Percentiles rank a stretch among this genome's conserved stretches.
Evolutionary conservation across 1,140 invertebrate genomes (phyloP).

Genomic region (Yoshiicerus persimilis): DNA sequence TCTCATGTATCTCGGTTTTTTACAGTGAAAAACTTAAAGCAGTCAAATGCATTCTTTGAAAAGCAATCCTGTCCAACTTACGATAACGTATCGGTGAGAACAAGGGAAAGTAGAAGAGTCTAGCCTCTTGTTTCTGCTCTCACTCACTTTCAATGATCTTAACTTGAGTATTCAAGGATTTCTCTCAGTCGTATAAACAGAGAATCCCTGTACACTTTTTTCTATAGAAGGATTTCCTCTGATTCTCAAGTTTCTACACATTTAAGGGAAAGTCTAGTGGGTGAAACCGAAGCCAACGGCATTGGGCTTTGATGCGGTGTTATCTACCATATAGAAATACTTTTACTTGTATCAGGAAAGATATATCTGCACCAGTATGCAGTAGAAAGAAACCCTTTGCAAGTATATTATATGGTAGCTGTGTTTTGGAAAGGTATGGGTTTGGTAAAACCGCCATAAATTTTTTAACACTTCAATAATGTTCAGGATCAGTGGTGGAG

Average conservation of each 20-base stretch:
- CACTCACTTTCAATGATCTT: background rate
- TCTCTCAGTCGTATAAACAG: background rate
- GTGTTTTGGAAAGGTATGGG: slow-evolving; percentile 5
- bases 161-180: background rate
- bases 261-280: background rate
- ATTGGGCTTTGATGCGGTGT: background rate
- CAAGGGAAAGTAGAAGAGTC: background rate
- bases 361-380: too few species aligned
- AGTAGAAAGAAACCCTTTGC: background rate
- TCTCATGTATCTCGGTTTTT: background rate
- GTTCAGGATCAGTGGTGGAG: slow-evolving; percentile 35
- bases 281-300: background rate
- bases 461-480: slow-evolving; percentile 45
- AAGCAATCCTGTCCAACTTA: background rate
- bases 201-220: background rate
- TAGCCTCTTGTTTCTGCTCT: background rate
- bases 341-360: too few species aligned
- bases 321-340: background rate
- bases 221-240: background rate
- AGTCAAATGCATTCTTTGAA: background rate
- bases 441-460: slow-evolving; percentile 30
- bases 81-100: background rate
- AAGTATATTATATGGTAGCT: background rate
- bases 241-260: background rate
- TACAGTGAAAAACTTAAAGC: background rate